Conservation (phyloP, 2,113 vertebrate species). For the Phylloscopus whistleri region DNA sequence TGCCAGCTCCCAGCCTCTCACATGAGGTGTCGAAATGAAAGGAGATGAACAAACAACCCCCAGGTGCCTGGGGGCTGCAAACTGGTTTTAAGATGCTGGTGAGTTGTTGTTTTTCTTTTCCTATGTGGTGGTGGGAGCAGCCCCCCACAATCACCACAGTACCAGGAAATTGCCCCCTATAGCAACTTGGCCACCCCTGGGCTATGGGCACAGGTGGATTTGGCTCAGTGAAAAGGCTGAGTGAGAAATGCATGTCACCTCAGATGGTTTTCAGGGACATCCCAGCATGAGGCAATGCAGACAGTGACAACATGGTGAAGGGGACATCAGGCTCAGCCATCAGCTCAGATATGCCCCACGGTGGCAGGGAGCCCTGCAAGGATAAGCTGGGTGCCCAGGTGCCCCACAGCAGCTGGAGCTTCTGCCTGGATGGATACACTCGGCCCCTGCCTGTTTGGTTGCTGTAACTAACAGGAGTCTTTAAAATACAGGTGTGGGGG, state of each 20-base stretch:
- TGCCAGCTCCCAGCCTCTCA: conserved; percentile 50
- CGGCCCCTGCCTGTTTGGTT: accelerated
- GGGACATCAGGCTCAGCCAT: accelerated
- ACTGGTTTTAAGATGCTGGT: background rate
- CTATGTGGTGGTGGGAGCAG: background rate
- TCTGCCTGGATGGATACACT: background rate
- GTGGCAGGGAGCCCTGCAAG: background rate
- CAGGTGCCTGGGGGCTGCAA: background rate
- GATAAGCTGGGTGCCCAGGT: background rate
- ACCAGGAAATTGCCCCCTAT: accelerated
- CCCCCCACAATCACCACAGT: background rate
- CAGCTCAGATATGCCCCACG: background rate
- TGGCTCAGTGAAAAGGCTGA: background rate
- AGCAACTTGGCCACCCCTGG: background rate
- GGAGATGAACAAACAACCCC: conserved; percentile 15
- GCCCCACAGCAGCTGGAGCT: background rate
- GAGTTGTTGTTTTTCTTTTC: background rate
- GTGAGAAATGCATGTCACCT: background rate
- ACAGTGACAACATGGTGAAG: background rate
- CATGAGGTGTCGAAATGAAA: conserved; percentile 4
- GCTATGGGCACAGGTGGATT: accelerated
- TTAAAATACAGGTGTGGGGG: background rate
- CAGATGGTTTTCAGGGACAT: background rate
- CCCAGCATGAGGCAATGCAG: accelerated
- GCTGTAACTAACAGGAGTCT: background rate